Evolutionary conservation across 2,888 invertebrate genomes (phyloP).

Genomic region (Phymatocera aterrima): DNA sequence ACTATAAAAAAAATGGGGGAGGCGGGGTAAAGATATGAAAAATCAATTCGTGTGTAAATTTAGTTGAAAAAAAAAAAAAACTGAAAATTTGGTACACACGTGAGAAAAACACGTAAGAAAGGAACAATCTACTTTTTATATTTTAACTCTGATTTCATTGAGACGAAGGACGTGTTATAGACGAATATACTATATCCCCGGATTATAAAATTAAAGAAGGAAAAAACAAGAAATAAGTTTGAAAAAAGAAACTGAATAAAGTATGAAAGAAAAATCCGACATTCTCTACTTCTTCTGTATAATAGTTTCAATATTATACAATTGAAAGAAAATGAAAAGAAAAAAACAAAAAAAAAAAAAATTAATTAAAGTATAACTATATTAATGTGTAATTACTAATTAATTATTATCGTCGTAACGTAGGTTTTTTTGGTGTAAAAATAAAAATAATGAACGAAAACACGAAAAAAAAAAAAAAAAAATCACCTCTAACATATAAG

Average conservation of each 20-base stretch:
- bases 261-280: slow-evolving; percentile 58
- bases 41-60: slow-evolving; percentile 1
- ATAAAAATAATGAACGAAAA: slow-evolving; percentile 42
- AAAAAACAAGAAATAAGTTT: slow-evolving; percentile 47
- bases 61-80: slow-evolving; percentile 45
- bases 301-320: slow-evolving; percentile 68
- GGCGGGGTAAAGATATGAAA: neutral
- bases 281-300: slow-evolving; percentile 71
- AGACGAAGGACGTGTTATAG: slow-evolving; percentile 26
- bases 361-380: slow-evolving; percentile 30
- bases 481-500: slow-evolving; percentile 70
- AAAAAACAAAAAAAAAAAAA: neutral
- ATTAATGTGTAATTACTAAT: slow-evolving; percentile 70
- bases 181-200: neutral
- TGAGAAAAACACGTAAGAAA: slow-evolving; percentile 34
- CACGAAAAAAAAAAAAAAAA: neutral
- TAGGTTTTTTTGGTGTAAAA: slow-evolving; percentile 72
- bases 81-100: slow-evolving; percentile 49
- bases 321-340: slow-evolving; percentile 59
- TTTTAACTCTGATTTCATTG: slow-evolving; percentile 32
- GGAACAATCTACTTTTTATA: slow-evolving; percentile 48
- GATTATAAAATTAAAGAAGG: slow-evolving; percentile 6
- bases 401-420: slow-evolving; percentile 73
- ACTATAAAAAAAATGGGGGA: no score
- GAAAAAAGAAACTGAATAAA: slow-evolving; percentile 42